Evolutionary conservation across 2,797 vertebrate genomes (phyloP).

Genomic region (Rhincodon typus): DNA sequence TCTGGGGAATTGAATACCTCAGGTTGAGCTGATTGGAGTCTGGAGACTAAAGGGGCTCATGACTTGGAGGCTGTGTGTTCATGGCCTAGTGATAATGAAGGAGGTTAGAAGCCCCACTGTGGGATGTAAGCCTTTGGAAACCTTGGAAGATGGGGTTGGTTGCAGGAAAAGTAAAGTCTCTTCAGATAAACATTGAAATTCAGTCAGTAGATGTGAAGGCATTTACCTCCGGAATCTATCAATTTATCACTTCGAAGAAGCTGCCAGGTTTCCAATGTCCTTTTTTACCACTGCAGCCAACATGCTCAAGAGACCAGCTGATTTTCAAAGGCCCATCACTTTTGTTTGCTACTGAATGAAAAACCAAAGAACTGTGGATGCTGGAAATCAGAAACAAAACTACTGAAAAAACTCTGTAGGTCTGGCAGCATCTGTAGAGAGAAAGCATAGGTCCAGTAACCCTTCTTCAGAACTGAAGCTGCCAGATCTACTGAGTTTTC

Average conservation of each 20-base stretch:
- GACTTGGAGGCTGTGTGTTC: too few species aligned
- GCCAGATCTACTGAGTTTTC: too few species aligned
- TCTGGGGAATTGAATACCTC: background rate
- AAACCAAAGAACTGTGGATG: too few species aligned
- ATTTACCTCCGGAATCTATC: background rate
- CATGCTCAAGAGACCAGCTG: background rate
- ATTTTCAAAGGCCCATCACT: background rate
- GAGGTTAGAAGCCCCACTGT: background rate
- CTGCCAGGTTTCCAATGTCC: background rate
- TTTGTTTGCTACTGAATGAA: background rate
- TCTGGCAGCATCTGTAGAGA: too few species aligned
- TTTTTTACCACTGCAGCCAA: background rate
- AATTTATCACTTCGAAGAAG: background rate
- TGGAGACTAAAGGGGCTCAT: background rate
- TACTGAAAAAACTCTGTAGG: too few species aligned
- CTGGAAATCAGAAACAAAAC: too few species aligned
- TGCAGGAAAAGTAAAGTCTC: too few species aligned
- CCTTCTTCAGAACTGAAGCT: too few species aligned
- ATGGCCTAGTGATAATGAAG: background rate
- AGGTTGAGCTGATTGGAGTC: background rate
- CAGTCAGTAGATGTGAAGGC: background rate
- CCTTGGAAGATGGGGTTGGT: background rate
- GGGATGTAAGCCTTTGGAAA: background rate
- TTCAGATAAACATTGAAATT: background rate
- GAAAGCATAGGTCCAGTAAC: too few species aligned